Base-by-base conservation (phyloP, 2,888 invertebrate species). In the Protodeltote pygarga region DNA sequence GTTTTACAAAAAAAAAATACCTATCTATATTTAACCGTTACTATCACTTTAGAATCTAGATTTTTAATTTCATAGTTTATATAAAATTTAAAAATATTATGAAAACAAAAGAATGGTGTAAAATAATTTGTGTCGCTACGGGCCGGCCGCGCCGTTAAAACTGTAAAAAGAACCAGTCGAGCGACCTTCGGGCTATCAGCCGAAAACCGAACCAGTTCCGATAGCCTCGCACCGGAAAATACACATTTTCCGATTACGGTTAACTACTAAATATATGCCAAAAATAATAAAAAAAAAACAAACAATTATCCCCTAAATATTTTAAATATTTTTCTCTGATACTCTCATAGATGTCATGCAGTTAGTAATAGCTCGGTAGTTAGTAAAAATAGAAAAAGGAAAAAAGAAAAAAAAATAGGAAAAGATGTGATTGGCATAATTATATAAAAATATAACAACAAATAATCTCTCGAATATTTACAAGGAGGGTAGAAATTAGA, bases 391-490 rank as follows among this genome's bases (percentile, higher is more conserved):
- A 65, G 49, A 61, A 54, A 59, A 59, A 51, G 52, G 55, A 63
- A 74, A 67, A 73, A 72, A 77, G 70, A 70, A 67, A 75, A 76
- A 81, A 77, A 78, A 71, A 74, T 64, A 79, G 80, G 81, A 79
- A 85, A 79, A 82, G 77, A 86, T 90, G 90, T 88, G 85, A 90
- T 92, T 91, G 91, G 91, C 91, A 92, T 87, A 85, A 86, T 88
- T 83, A 86, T 84, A 83, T 83, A 77, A 67, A 68, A 65, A 49
- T 62, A 63, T 59, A 75, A 65, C 75, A 65, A 75, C 71, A 72
- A 79, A 84, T 81, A 83, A 83, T 82, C 82, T 74, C 58, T 72
- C 73, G 73, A 85, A 80, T 86, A 87, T 87, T 82, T 86, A 88
- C 85, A 88, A 75, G 73, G 77, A 79, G 77, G 74, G 70, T 67